These are phyloP conservation scores for Arrhopalites spinosus DNA, from an alignment of 2,888 invertebrate genomes.

Conservation along the genomic window DNA sequence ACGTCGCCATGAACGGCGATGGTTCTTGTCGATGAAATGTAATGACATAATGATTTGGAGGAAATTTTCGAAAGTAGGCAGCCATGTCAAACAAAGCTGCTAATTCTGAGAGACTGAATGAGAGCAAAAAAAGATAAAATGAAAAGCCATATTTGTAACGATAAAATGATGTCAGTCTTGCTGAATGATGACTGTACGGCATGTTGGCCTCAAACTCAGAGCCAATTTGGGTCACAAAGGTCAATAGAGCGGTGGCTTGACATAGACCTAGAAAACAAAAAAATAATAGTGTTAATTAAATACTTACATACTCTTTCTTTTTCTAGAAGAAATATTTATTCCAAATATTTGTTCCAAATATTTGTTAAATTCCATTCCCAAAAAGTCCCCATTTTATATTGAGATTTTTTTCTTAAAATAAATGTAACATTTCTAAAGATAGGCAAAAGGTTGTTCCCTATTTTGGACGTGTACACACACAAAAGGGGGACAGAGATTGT, in stretches of 20 bases:
- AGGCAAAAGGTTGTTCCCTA: too few species aligned
- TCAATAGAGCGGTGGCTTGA: constrained; percentile 54
- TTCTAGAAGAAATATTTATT: too few species aligned
- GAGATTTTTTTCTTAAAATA: too few species aligned
- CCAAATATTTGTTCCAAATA: too few species aligned
- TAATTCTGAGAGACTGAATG: constrained; percentile 52
- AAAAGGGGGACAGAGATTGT: neutral
- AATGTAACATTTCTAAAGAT: too few species aligned
- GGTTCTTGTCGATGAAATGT: constrained; percentile 55
- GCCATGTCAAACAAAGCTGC: constrained; percentile 55
- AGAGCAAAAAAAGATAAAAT: constrained; percentile 54
- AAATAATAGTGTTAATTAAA: neutral
- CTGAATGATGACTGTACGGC: constrained; percentile 49
- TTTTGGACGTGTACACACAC: too few species aligned
- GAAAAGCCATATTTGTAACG: constrained; percentile 54
- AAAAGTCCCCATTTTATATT: too few species aligned
- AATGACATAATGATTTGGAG: constrained; percentile 53
- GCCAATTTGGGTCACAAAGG: constrained; percentile 55
- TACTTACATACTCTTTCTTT: neutral
- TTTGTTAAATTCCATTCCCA: too few species aligned
- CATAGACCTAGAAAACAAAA: constrained; percentile 46
- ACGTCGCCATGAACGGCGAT: constrained; percentile 50
- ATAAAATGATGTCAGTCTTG: constrained; percentile 53
- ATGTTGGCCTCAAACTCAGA: constrained; percentile 55
- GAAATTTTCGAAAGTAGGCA: constrained; percentile 52